phyloP scores from a whole-genome alignment of 2,113 vertebrate species.

The Tamias sibiricus region DNA sequence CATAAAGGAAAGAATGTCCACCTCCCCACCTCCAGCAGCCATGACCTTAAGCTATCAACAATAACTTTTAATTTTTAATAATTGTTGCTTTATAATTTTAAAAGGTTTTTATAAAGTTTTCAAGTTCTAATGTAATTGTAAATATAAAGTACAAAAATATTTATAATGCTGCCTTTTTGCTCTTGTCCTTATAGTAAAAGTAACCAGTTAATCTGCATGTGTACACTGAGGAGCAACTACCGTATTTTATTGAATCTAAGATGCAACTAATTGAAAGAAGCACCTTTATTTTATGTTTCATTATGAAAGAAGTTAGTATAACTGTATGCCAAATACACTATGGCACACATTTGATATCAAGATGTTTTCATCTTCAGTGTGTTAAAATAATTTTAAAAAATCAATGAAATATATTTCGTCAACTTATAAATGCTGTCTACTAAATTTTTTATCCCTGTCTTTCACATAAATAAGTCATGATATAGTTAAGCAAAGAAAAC shows the following conservation, averaged over 20 bases:
- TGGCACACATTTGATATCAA: background rate
- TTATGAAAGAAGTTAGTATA: background rate
- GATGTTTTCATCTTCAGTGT: slow-evolving; percentile 34
- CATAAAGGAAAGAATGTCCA: background rate
- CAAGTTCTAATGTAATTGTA: slow-evolving; percentile 31
- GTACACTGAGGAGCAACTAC: background rate
- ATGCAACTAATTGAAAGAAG: slow-evolving; percentile 14
- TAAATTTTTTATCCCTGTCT: slow-evolving; percentile 70
- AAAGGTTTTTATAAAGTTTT: slow-evolving; percentile 16
- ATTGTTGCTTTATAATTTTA: background rate
- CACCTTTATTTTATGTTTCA: background rate
- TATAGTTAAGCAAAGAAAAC: slow-evolving; percentile 77
- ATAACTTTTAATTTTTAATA: slow-evolving; percentile 11
- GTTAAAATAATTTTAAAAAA: slow-evolving; percentile 54
- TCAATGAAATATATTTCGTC: slow-evolving; percentile 64
- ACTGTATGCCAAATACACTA: background rate
- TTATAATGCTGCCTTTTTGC: slow-evolving; percentile 16
- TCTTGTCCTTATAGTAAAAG: slow-evolving; percentile 6
- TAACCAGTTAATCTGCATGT: background rate
- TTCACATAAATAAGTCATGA: slow-evolving; percentile 80
- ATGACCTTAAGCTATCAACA: slow-evolving; percentile 27
- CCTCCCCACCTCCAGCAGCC: background rate
- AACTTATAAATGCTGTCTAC: slow-evolving; percentile 68
- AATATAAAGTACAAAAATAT: background rate
- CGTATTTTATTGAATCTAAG: slow-evolving; percentile 63